These are phyloP conservation scores for Cydia amplana DNA, from an alignment of 1,140 invertebrate genomes.

Conservation along the genomic window DNA sequence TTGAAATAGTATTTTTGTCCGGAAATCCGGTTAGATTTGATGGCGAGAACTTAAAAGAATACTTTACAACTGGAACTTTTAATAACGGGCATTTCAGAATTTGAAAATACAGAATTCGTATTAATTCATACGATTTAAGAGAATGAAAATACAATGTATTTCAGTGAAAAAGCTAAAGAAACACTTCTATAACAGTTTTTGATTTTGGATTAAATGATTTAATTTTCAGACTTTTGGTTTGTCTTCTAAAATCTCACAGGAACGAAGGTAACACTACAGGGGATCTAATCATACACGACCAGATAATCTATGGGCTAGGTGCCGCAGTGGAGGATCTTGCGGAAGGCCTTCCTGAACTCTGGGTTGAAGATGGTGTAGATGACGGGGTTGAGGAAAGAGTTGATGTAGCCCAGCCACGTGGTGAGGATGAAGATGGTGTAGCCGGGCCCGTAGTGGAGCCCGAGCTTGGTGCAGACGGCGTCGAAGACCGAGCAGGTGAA, in stretches of 20 bases:
- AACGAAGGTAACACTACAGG: background rate
- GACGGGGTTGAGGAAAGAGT: slow-evolving; percentile 98
- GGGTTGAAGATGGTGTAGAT: slow-evolving; percentile 99
- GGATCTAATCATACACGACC: slow-evolving; percentile 60
- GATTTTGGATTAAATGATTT: too few relatives aligned
- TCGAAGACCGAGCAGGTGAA: slow-evolving; percentile 98
- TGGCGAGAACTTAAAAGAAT: too few relatives aligned
- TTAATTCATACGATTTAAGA: too few relatives aligned
- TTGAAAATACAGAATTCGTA: too few relatives aligned
- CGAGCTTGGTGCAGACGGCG: slow-evolving; percentile 94
- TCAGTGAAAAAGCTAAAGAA: too few relatives aligned
- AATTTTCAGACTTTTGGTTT: too few relatives aligned
- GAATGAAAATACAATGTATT: too few relatives aligned
- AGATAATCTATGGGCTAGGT: slow-evolving; percentile 77
- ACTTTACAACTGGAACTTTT: too few relatives aligned
- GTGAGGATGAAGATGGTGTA: slow-evolving; percentile 95
- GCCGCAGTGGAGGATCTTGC: slow-evolving; percentile 91
- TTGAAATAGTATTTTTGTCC: background rate
- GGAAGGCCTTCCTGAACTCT: slow-evolving; percentile 99
- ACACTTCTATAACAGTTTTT: too few relatives aligned
- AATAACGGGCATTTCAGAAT: too few relatives aligned
- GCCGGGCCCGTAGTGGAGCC: slow-evolving; percentile 89
- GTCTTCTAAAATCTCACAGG: background rate
- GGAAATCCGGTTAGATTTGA: too few relatives aligned
- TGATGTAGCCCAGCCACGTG: slow-evolving; percentile 99